Base-by-base conservation (phyloP, 2,113 vertebrate species). In the Turnix velox region DNA sequence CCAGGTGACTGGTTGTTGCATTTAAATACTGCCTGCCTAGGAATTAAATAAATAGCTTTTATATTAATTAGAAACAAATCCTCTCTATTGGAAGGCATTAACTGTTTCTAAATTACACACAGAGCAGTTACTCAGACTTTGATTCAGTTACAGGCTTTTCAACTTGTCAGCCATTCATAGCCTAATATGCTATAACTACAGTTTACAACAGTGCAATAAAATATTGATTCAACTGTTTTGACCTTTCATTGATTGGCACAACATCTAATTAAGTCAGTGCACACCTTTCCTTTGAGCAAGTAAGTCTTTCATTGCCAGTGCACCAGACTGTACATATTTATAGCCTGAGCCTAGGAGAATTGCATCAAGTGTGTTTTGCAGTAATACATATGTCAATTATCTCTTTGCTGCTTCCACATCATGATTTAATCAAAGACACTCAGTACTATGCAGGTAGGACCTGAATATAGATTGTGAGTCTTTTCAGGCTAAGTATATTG, bases 31-130 rank as follows among this genome's bases (percentile, higher is more conserved):
- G 87, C 55, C 89, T 90, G 79, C 87, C 74, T 83, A 80, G 63
- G 87, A 95, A 88, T 92, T 91, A 87, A 96, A 93, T 90, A 94
- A 96, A 96, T 87, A 96, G 83, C 89, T 96, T 93, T 93, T 86
- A 90, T 83, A 87, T 84, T 87, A 96, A 96, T 94, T 93, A 95
- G 93, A 96, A 94, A 92, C 67, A 94, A 96, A 94, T 94, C 85
- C 73, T 87, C 89, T 93, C 83, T 87, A 88, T 72, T 93, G 89
- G 67, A 88, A 94, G 83, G 83, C 66, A 88, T 94, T 82, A 95
- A 77, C 89, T 74, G 82, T 75, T 88, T 68, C 76, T 83, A 88
- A 92, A 93, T 84, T 84, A 63, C 51, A 63, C 55, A 83, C 37
- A 66, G 54, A 94, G 76, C 43, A 39, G 66, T 91, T 92, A 87